phyloP scores from a whole-genome alignment of 1,140 invertebrate genomes.

The Oryctes rhinoceros region DNA sequence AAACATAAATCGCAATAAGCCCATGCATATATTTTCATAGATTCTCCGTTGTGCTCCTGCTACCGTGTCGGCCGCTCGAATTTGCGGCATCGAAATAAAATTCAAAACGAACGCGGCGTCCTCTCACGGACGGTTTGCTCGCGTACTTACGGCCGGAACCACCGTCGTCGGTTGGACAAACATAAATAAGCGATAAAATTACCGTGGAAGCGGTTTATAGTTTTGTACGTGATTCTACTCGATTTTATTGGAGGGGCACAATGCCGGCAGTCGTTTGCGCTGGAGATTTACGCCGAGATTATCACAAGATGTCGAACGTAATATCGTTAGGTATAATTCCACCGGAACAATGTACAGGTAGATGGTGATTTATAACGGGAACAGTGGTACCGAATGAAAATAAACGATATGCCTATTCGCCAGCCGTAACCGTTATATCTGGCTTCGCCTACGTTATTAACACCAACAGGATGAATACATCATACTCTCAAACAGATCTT shows the following conservation, averaged over 20 bases:
- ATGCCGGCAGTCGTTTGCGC: neutral
- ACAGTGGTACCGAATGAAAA: no score
- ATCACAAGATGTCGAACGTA: no score
- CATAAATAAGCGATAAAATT: neutral
- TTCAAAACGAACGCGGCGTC: neutral
- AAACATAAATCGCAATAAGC: slow-evolving; percentile 37
- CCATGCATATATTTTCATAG: slow-evolving; percentile 28
- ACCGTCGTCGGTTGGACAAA: neutral
- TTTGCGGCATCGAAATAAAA: neutral
- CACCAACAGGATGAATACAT: no score
- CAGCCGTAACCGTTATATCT: no score
- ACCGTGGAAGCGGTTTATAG: neutral
- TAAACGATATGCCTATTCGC: no score
- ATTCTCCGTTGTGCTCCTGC: neutral
- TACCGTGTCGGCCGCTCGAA: neutral
- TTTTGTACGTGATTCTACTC: neutral
- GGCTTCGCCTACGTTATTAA: no score
- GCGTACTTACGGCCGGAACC: neutral
- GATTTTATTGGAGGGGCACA: neutral
- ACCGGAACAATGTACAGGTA: no score
- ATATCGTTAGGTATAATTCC: no score
- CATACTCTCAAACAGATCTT: no score
- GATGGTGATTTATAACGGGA: no score
- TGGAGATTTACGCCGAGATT: neutral
- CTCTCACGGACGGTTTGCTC: neutral